Conservation (phyloP, 2,888 invertebrate species). For the Helobdella robusta region DNA sequence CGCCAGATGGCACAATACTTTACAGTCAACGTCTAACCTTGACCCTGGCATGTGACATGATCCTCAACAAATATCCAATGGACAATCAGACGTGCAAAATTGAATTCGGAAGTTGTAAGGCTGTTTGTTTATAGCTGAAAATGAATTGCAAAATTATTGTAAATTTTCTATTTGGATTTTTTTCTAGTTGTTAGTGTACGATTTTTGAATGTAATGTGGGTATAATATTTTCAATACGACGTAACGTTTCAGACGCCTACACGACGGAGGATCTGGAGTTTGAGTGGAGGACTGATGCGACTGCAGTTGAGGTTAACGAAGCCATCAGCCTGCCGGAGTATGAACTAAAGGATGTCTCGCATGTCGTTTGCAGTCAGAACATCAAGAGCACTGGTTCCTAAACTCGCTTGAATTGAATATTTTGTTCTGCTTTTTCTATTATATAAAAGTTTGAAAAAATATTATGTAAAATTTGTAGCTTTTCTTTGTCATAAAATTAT, state of each 20-base stretch:
- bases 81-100: conserved; percentile 68
- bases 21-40: conserved; percentile 57
- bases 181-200: too few species aligned
- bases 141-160: too few species aligned
- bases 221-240: too few species aligned
- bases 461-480: too few species aligned
- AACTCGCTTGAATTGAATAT: too few species aligned
- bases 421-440: too few species aligned
- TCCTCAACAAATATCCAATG: conserved; percentile 62
- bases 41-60: conserved; percentile 74
- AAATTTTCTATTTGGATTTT: too few species aligned
- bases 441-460: too few species aligned
- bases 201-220: too few species aligned
- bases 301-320: conserved; percentile 29
- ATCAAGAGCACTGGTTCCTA: conserved; percentile 29
- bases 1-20: conserved; percentile 30
- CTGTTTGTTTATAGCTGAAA: too few species aligned
- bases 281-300: conserved; percentile 26
- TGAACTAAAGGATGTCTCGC: conserved; percentile 23
- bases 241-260: conserved; percentile 31
- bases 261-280: conserved; percentile 32
- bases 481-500: too few species aligned
- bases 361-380: conserved; percentile 27
- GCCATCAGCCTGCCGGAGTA: conserved; percentile 31
- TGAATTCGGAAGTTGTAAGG: conserved; percentile 69